Evolutionary conservation across 2,797 vertebrate species (phyloP), one percentile per base, ranked within the genome.

Genomic region (Harpagifer antarcticus): DNA sequence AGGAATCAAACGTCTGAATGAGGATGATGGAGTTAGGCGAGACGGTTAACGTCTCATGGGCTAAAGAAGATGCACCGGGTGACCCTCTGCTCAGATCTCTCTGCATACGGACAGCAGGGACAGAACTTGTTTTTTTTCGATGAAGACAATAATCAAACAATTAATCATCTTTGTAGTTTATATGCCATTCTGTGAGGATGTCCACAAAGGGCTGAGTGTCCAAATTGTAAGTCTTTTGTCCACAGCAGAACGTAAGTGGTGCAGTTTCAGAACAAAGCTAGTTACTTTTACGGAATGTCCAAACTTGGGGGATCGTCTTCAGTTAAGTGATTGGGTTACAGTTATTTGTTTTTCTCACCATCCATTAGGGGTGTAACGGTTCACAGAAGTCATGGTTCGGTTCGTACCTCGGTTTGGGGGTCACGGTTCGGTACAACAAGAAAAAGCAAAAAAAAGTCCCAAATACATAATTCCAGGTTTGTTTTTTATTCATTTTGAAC

Each of bases 1-100:
- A 59, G 66, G 65, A 65, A 73, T 67, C 73, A 59, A 77, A 69
- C 1, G 11, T 52, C 49, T 37, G 11, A 5, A 52, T 62, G 59
- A 2, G 0, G 64, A 74, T 74, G 72, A 82, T 59, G 6, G 56
- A 68, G 14, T 42, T 37, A 4, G 1, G 31, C 4, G 8, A 73
- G 69, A 59, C 65, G n/a, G 47, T 59, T 64, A 2, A 59, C 66
- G 62, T 65, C 37, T 75, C 61, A 48, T 55, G 3, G 9, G 57
- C 40, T 83, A 37, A 14, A 48, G 56, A 59, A 65, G 68, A 37
- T n/a, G 53, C 31, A 20, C 37, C 62, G n/a, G 23, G 31, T 57
- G 56, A 79, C 48, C 37, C 50, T 43, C 10, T 37, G 44, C 33
- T 50, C 45, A 45, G 45, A 61, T 16, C 27, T 60, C 5, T 47